Evolutionary conservation across 2,113 vertebrate species (phyloP).

Genomic region (Crypturellus undulatus): DNA sequence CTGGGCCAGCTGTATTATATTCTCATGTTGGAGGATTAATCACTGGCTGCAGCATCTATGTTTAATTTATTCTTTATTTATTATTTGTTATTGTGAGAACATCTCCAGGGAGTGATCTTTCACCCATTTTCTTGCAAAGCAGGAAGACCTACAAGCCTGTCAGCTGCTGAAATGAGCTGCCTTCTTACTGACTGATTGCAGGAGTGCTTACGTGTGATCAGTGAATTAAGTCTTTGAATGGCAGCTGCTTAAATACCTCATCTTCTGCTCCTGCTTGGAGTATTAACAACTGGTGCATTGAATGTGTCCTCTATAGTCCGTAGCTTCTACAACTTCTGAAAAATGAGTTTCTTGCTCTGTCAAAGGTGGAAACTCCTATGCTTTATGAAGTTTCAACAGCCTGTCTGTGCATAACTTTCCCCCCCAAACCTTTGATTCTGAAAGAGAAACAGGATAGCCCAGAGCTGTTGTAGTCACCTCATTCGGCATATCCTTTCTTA

Average conservation of each 20-base stretch:
- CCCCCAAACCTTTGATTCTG: background rate
- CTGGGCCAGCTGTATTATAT: accelerated
- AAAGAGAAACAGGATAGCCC: background rate
- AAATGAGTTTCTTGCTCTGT: background rate
- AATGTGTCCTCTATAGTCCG: background rate
- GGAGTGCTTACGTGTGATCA: conserved; percentile 8
- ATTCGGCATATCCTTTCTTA: background rate
- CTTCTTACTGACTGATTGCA: background rate
- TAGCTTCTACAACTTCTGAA: background rate
- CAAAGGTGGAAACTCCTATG: background rate
- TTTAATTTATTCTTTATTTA: background rate
- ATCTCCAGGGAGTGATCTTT: conserved; percentile 5
- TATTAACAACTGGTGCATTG: background rate
- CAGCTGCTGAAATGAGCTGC: background rate
- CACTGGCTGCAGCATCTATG: background rate
- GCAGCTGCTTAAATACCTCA: background rate
- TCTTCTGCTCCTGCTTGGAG: background rate
- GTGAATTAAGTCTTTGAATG: background rate
- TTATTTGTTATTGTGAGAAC: background rate
- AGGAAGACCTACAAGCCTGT: background rate
- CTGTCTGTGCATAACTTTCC: background rate
- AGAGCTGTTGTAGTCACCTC: background rate
- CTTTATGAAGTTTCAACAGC: background rate
- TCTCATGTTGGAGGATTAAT: background rate
- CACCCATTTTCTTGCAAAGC: background rate